Percentiles rank a stretch among this genome's conserved stretches.
Conservation (phyloP, 2,797 vertebrate genomes). For the Falco novaeseelandiae region DNA sequence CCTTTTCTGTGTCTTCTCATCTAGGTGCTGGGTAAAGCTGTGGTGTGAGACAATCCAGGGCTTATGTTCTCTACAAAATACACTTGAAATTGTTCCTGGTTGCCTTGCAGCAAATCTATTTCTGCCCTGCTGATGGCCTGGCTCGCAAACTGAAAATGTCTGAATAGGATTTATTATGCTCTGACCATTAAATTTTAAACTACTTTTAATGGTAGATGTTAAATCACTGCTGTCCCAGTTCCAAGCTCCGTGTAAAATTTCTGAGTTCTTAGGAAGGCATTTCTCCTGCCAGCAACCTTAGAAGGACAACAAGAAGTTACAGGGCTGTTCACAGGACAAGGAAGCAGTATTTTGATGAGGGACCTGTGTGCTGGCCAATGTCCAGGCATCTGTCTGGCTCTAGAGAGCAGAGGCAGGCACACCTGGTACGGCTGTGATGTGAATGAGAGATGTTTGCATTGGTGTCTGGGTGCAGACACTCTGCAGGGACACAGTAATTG, state of each 20-base stretch:
- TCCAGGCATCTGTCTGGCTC: background rate
- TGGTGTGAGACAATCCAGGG: background rate
- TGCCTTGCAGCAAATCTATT: conserved; percentile 18
- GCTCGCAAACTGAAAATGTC: background rate
- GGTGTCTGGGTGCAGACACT: background rate
- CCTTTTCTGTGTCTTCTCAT: background rate
- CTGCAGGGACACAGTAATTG: background rate
- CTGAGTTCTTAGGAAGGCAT: background rate
- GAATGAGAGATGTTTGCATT: background rate
- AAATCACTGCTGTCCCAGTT: conserved; percentile 36
- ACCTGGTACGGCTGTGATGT: background rate
- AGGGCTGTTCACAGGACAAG: background rate
- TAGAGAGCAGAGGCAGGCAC: conserved; percentile 1
- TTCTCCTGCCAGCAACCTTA: background rate
- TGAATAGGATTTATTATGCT: conserved; percentile 40
- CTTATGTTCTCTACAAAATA: background rate
- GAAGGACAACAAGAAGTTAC: background rate
- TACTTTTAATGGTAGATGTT: conserved; percentile 45
- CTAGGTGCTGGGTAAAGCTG: background rate
- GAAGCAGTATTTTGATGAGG: background rate
- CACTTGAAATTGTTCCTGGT: background rate
- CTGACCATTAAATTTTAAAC: conserved; percentile 48
- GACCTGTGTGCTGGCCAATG: background rate
- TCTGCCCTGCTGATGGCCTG: background rate
- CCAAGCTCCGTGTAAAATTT: conserved; percentile 6